phyloP scores from a whole-genome alignment of 2,888 invertebrate species.

The Drosophila nigritarsus region DNA sequence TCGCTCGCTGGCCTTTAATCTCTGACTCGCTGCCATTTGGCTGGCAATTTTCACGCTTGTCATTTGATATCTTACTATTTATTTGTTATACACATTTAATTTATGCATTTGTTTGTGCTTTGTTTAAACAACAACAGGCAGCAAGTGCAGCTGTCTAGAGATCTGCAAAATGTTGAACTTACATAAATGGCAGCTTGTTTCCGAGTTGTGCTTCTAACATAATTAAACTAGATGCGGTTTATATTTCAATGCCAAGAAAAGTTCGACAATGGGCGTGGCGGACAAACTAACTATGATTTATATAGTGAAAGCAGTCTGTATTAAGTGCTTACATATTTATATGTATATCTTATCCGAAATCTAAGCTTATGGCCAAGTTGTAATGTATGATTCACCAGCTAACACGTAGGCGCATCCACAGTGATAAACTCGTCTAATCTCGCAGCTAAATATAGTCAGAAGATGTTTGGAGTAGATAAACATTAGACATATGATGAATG shows the following conservation, averaged over 20 bases:
- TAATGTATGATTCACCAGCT: constrained; percentile 34
- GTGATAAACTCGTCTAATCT: constrained; percentile 57
- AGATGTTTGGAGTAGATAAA: constrained; percentile 51
- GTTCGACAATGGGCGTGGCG: constrained; percentile 28
- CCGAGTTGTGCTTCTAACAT: constrained; percentile 9
- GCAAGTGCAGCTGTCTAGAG: constrained; percentile 41
- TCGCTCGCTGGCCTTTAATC: constrained; percentile 63
- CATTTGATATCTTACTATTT: constrained; percentile 66
- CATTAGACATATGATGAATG: constrained; percentile 31
- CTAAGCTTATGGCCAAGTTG: background rate
- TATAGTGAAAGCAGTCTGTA: constrained; percentile 1
- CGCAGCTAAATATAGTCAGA: constrained; percentile 65
- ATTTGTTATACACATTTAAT: constrained; percentile 51
- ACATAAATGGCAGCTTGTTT: constrained; percentile 77
- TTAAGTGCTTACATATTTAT: background rate
- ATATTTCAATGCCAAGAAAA: constrained; percentile 46
- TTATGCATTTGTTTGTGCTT: constrained; percentile 63
- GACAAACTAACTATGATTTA: background rate
- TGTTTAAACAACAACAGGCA: constrained; percentile 43
- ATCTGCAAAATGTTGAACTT: constrained; percentile 75
- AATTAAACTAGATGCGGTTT: constrained; percentile 15
- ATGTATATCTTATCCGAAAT: background rate
- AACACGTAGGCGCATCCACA: constrained; percentile 39
- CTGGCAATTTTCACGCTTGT: constrained; percentile 67
- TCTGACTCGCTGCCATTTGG: constrained; percentile 42